Base-by-base conservation (phyloP, 2,888 invertebrate genomes). In the Taenaris catops region DNA sequence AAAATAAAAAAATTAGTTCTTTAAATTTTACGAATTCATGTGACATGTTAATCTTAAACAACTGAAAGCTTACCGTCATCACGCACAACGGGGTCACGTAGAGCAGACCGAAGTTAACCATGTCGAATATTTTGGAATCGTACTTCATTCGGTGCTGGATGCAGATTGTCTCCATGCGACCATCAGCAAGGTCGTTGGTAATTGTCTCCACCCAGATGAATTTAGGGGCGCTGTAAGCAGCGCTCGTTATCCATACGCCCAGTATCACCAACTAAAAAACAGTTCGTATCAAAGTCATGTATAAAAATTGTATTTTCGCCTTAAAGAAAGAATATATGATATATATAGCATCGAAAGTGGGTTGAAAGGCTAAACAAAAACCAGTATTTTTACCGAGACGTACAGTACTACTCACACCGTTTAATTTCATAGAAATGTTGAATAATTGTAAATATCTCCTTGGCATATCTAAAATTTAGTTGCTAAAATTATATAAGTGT, bases 171-270 rank as follows among this genome's bases (percentile, higher is more conserved):
- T 93, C 93, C 48, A 81, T 80, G 44, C 78, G 79, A 1, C 89
- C 91, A 26, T 89, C 86, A 9, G 81, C 84, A 5, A 91, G 76
- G 24, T 86, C 73, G 49, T 90, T 91, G 8, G 90, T 90, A 29
- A 94, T 91, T 0, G 94, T 94, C 61, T 93, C 92, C 49, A 94
- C 94, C 88, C 94, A 94, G 49, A 95, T 90, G 63, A 96, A 93
- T 61, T 94, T 93, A 0, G 96, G 96, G 1, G 92, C 91, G 44
- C 94, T 95, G 79, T 95, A 95, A 0, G 92, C 83, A 0, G 94
- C 94, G 46, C 95, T 94, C 8, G 93, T 89, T 32, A 94, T 86
- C 96, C 96, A 96, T 2, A 96, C 95, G 1, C 91, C 88, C 8
- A 91, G 76, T 50, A 96, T 94, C 31, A 94, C 93, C 61, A 93